Evolutionary conservation across 2,888 invertebrate species (phyloP), one percentile per base, ranked within the genome.

Genomic region (Ephialtes manifestator): DNA sequence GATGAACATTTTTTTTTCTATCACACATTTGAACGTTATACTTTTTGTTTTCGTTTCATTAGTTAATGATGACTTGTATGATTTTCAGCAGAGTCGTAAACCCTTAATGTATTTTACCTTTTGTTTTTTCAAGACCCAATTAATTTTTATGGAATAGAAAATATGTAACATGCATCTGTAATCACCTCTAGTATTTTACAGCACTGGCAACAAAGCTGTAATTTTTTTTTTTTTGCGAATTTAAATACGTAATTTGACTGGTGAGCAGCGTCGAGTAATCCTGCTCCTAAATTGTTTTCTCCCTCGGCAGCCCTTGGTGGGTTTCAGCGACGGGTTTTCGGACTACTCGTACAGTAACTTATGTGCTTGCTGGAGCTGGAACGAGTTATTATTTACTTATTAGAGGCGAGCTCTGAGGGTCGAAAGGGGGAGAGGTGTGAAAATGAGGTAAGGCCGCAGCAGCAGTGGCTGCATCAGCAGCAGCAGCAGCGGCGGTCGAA

Each of bases 311-410:
- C 43, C 53, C 65, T 24, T 70, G 46, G 28, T 24, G 60, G 20
- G 65, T 65, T 63, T 60, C 76, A 46, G 72, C 63, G 79, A 24
- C 55, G 11, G 24, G 55, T 58, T 51, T 81, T 79, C 58, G 82
- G 70, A 67, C 75, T 76, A 82, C 85, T 71, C 75, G 78, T 75
- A 79, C 79, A 53, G 76, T 80, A 85, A 85, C 77, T 85, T 51
- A 67, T 81, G 63, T 72, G 84, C 76, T 70, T 72, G 75, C 71
- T 70, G 71, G 68, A 31, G 46, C 48, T 53, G 88, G 89, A 90
- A 90, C 90, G 89, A 92, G 91, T 92, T 92, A 91, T 92, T 92
- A 92, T 92, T 92, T 92, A 91, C 92, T 92, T 92, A 92, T 92
- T 92, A 92, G 91, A 91, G 76, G 84, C 81, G 83, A 87, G 88